phyloP scores from a whole-genome alignment of 2,888 invertebrate species.

The Hydropsyche betteni region DNA sequence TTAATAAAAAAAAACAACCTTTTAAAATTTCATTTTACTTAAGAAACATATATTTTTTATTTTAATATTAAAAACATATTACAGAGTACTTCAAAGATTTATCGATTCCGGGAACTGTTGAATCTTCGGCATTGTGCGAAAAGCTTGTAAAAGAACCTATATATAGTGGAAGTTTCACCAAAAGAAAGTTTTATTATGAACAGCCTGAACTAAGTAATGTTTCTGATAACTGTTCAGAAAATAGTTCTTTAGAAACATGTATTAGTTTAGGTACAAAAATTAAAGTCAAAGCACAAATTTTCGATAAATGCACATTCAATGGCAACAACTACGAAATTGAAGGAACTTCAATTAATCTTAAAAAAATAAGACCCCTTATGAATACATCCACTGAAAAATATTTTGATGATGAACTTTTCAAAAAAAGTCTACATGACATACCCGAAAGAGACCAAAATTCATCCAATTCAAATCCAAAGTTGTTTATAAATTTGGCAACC shows the following conservation, averaged over 20 bases:
- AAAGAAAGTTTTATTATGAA: neutral
- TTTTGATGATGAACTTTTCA: neutral
- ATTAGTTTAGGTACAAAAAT: slow-evolving; percentile 65
- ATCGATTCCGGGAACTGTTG: slow-evolving; percentile 46
- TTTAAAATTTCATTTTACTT: neutral
- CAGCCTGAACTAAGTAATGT: neutral
- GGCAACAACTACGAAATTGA: slow-evolving; percentile 54
- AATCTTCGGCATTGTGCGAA: slow-evolving; percentile 47
- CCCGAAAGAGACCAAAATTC: slow-evolving; percentile 18
- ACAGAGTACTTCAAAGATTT: slow-evolving; percentile 43
- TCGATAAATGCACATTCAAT: slow-evolving; percentile 59
- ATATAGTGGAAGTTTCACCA: slow-evolving; percentile 4
- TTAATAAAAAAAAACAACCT: neutral
- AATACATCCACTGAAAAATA: slow-evolving; percentile 33
- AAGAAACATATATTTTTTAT: slow-evolving; percentile 12
- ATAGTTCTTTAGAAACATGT: slow-evolving; percentile 63
- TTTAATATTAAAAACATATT: slow-evolving; percentile 16
- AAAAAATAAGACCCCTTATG: slow-evolving; percentile 37
- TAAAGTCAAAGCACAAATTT: slow-evolving; percentile 63
- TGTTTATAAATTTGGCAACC: slow-evolving; percentile 46
- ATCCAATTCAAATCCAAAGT: slow-evolving; percentile 37
- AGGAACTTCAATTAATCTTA: slow-evolving; percentile 43
- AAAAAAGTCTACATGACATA: neutral
- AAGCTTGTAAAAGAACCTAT: slow-evolving; percentile 49
- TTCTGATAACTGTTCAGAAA: slow-evolving; percentile 47